Evolutionary conservation across 2,113 vertebrate species (phyloP).

Genomic region (Carassius gibelio): DNA sequence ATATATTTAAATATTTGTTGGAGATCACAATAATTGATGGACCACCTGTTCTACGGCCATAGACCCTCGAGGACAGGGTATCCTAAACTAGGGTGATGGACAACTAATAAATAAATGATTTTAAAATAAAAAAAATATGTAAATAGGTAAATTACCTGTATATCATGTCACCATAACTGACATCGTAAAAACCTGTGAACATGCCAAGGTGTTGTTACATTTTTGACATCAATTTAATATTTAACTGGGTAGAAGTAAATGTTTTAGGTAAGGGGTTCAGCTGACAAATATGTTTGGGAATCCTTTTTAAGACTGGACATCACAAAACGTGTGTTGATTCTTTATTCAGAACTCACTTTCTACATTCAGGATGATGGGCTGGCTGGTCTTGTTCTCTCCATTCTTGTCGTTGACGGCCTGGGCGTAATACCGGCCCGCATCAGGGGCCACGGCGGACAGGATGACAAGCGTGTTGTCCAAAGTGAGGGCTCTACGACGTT

Average conservation of each 20-base stretch:
- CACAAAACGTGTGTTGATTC: slow-evolving; percentile 17
- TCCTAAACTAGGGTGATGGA: no score
- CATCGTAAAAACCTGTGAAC: no score
- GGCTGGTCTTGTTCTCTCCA: slow-evolving; percentile 97
- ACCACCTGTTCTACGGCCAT: no score
- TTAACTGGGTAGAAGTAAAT: not conserved
- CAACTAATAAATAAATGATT: no score
- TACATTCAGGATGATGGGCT: slow-evolving; percentile 87
- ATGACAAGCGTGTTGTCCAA: slow-evolving; percentile 97
- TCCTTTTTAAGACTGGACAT: not conserved
- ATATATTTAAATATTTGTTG: no score
- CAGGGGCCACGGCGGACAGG: slow-evolving; percentile 92
- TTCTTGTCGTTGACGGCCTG: slow-evolving; percentile 99
- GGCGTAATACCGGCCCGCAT: slow-evolving; percentile 92
- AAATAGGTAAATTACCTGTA: no score
- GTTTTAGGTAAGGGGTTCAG: not conserved
- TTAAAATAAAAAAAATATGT: no score
- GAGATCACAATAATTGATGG: no score
- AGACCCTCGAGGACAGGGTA: no score
- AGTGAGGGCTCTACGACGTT: slow-evolving; percentile 85
- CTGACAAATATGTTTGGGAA: not conserved
- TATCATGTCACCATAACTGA: no score
- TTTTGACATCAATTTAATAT: not conserved
- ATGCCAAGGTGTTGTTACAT: no score
- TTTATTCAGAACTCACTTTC: slow-evolving; percentile 82